Evolutionary conservation across 2,888 invertebrate genomes (phyloP), one percentile per base, ranked within the genome.

Genomic region (Orchestes rusci): DNA sequence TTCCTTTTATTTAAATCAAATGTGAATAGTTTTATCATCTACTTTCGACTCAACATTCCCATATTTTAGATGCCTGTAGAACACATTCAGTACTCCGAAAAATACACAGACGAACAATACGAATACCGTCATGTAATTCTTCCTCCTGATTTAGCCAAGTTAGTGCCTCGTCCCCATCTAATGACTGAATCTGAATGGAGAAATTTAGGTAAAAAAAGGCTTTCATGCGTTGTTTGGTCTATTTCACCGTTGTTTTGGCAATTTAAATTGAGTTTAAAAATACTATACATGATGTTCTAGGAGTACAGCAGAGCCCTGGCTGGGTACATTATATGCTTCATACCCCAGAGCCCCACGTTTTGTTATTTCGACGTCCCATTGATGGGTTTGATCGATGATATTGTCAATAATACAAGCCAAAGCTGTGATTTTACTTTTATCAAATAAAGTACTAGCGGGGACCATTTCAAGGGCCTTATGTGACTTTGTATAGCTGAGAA

Each of bases 151-250:
- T 71, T 93, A 30, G 86, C 90, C 0, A 83, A 84, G 52, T 70
- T 83, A 39, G 91, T 94, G 0, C 94, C 94, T 1, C 84, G 88
- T 62, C 81, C 84, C 0, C 93, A 93, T 63, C 71, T 94, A 35
- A 91, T 95, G 91, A 84, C 89, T 0, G 95, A 95, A 70, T 82
- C 87, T 0, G 94, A 95, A 68, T 95, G 95, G 94, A 75, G 94
- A 48, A 88, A 90, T 67, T 75, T 95, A 1, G 50, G 50, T 50
- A 29, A 31, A 13, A 18, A n/a, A n/a, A n/a, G n/a, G n/a, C n/a
- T n/a, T n/a, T n/a, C n/a, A n/a, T n/a, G n/a, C n/a, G n/a, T n/a
- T n/a, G n/a, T n/a, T n/a, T n/a, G n/a, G n/a, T n/a, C n/a, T n/a
- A n/a, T n/a, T n/a, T n/a, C n/a, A n/a, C n/a, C n/a, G n/a, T n/a